A percentile compares a stretch with the other conserved stretches of the same genome.
Conservation (phyloP, 2,113 vertebrate species). For the Alexandromys fortis region DNA sequence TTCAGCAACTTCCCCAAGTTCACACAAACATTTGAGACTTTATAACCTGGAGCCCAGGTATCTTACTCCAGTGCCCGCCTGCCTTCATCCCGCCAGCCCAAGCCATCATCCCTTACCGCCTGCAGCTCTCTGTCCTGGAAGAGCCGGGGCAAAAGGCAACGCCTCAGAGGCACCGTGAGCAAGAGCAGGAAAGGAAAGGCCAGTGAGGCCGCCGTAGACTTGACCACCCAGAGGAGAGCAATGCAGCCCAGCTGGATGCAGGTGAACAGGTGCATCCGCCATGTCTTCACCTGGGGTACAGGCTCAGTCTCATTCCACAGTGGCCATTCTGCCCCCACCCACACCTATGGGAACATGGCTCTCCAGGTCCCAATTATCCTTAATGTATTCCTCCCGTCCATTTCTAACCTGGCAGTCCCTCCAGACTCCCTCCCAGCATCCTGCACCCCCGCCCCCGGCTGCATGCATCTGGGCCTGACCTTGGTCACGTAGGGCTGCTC, state of each 20-base stretch:
- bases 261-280: slow-evolving; percentile 99
- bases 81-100: background rate
- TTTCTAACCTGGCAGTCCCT: background rate
- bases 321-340: background rate
- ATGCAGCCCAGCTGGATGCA: slow-evolving; percentile 96
- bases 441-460: background rate
- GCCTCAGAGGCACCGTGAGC: slow-evolving; percentile 96
- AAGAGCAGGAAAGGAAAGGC: slow-evolving; percentile 98
- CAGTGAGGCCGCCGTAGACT: slow-evolving; percentile 94
- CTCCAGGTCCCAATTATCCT: background rate
- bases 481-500: slow-evolving; percentile 98
- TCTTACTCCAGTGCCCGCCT: background rate
- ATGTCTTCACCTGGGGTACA: slow-evolving; percentile 95
- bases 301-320: background rate
- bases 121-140: slow-evolving; percentile 97
- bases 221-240: slow-evolving; percentile 96
- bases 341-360: background rate
- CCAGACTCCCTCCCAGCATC: background rate
- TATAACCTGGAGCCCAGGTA: background rate
- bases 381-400: background rate
- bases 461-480: slow-evolving; percentile 82
- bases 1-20: background rate
- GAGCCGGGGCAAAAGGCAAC: slow-evolving; percentile 93
- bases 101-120: slow-evolving; percentile 88
- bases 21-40: background rate